Conservation (phyloP, 2,888 invertebrate genomes). For the Spilosoma lubricipeda region DNA sequence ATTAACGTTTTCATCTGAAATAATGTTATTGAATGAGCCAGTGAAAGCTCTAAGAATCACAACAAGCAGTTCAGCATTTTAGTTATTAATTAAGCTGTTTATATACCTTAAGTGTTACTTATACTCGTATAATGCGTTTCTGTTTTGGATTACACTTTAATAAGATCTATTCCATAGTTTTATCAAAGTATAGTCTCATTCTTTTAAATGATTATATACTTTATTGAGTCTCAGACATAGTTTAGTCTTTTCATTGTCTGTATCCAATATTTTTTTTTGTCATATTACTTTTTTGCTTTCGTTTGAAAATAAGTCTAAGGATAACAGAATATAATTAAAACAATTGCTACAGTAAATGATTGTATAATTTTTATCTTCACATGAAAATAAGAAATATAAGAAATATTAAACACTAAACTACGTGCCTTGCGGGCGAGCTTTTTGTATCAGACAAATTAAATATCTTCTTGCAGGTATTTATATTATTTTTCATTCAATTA, state of each 20-base stretch:
- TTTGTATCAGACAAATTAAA: constrained; percentile 52
- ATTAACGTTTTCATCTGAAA: no score
- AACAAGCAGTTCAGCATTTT: no score
- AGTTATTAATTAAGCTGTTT: no score
- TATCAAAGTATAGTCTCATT: neutral
- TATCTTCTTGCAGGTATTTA: constrained; percentile 30
- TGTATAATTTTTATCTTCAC: constrained; percentile 39
- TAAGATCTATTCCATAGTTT: neutral
- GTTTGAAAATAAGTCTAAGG: neutral
- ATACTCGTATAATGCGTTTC: no score
- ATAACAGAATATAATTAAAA: neutral
- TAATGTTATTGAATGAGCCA: no score
- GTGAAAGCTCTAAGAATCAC: no score
- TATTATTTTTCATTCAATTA: constrained; percentile 9
- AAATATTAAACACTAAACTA: constrained; percentile 27
- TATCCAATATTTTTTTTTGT: neutral
- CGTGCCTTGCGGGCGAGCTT: constrained; percentile 41
- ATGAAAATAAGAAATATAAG: constrained; percentile 27
- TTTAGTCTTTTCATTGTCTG: neutral
- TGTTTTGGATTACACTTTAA: no score
- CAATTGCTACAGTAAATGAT: no score
- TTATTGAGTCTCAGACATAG: neutral
- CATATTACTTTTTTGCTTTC: neutral
- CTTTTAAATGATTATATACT: neutral
- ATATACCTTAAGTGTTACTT: no score